These are phyloP conservation scores for Hipparchia semele DNA, from an alignment of 2,888 invertebrate species.

Conservation along the genomic window DNA sequence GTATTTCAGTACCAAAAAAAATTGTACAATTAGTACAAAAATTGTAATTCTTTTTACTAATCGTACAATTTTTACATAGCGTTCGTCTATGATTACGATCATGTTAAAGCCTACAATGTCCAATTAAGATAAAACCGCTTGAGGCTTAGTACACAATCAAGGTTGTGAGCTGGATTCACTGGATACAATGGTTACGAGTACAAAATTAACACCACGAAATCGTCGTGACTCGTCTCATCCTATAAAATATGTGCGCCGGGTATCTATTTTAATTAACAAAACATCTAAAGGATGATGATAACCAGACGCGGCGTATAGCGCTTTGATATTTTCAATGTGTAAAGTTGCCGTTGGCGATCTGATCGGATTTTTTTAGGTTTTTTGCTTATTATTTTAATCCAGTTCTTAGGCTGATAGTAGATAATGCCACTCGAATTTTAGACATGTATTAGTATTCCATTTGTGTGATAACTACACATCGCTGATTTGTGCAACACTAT, in stretches of 20 bases:
- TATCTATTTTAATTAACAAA: constrained; percentile 5
- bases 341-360: not conserved
- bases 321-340: not conserved
- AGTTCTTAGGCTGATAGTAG: not conserved
- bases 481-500: too few species aligned
- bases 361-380: not conserved
- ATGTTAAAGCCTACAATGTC: too few species aligned
- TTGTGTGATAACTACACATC: not conserved
- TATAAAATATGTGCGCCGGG: not conserved
- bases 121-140: too few species aligned
- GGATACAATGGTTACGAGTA: too few species aligned
- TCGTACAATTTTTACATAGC: too few species aligned
- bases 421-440: not conserved
- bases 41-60: too few species aligned
- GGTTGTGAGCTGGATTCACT: not conserved
- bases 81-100: too few species aligned
- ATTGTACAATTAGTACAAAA: too few species aligned
- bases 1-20: too few species aligned
- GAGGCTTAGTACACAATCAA: too few species aligned
- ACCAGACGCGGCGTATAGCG: not conserved
- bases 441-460: not conserved
- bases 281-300: not conserved
- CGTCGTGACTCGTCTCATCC: not conserved
- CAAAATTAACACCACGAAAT: not conserved
- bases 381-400: not conserved